Percentiles rank a stretch among this genome's conserved stretches.
These are phyloP conservation scores for Zygaena filipendulae DNA, from an alignment of 2,888 invertebrate species.

Conservation along the genomic window DNA sequence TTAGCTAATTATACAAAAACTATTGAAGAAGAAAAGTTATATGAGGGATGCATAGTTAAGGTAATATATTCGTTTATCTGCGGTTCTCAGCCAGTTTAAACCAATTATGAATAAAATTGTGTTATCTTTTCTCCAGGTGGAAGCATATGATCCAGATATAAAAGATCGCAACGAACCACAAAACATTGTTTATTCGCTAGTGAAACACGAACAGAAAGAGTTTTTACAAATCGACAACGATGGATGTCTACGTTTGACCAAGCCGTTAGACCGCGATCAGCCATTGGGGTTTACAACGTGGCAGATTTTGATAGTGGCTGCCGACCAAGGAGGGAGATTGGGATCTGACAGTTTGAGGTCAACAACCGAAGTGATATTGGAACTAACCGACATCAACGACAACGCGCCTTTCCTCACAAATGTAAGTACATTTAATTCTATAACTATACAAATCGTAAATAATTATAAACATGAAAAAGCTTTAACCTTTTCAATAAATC, in stretches of 20 bases:
- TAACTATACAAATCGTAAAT: not conserved
- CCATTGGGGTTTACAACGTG: constrained; percentile 86
- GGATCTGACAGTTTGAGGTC: constrained; percentile 70
- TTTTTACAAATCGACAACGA: constrained; percentile 77
- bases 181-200: constrained; percentile 80
- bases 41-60: constrained; percentile 76
- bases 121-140: constrained; percentile 43
- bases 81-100: constrained; percentile 2
- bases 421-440: constrained; percentile 43
- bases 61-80: constrained; percentile 34
- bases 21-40: constrained; percentile 78
- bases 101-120: not conserved
- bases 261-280: constrained; percentile 88
- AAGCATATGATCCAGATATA: constrained; percentile 89
- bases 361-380: constrained; percentile 75
- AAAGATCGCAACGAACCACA: constrained; percentile 79
- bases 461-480: too few species aligned
- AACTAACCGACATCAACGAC: constrained; percentile 89
- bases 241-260: constrained; percentile 79
- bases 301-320: constrained; percentile 80
- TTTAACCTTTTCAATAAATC: too few species aligned
- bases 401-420: constrained; percentile 90
- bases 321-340: constrained; percentile 75
- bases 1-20: constrained; percentile 76
- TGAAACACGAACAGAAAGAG: constrained; percentile 77